These are phyloP conservation scores for Ochotona princeps DNA, from an alignment of 2,113 vertebrate species.

Conservation along the genomic window DNA sequence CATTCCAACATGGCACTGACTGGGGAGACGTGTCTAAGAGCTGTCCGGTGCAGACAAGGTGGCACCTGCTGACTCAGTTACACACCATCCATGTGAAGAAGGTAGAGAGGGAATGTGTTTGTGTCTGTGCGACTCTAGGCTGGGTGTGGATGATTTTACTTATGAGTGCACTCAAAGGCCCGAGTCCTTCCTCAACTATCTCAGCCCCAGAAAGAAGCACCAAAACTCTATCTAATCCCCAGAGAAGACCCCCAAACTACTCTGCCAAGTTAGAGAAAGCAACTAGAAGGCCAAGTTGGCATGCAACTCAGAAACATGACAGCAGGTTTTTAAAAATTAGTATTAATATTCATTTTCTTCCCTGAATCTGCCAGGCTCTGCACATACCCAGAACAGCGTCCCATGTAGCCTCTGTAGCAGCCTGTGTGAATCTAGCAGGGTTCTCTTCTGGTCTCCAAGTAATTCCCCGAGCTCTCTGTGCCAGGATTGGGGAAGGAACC, in stretches of 20 bases:
- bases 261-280: not conserved
- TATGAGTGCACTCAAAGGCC: not conserved
- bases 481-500: not conserved
- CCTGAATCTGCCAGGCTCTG: not conserved
- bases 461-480: not conserved
- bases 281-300: not conserved
- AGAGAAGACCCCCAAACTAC: not conserved
- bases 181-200: not conserved
- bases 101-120: not conserved
- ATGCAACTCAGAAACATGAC: not conserved
- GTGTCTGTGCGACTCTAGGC: fast-evolving
- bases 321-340: not conserved
- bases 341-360: not conserved
- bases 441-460: not conserved
- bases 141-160: not conserved
- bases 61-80: not conserved
- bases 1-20: not conserved
- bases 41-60: not conserved
- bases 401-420: not conserved
- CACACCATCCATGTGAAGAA: not conserved
- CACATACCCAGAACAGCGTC: not conserved
- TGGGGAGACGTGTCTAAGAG: not conserved
- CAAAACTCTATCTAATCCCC: not conserved
- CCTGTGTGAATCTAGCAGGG: not conserved
- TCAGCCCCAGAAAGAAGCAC: not conserved